Conservation (phyloP, 1,140 invertebrate species). For the Archegozetes longisetosus region DNA sequence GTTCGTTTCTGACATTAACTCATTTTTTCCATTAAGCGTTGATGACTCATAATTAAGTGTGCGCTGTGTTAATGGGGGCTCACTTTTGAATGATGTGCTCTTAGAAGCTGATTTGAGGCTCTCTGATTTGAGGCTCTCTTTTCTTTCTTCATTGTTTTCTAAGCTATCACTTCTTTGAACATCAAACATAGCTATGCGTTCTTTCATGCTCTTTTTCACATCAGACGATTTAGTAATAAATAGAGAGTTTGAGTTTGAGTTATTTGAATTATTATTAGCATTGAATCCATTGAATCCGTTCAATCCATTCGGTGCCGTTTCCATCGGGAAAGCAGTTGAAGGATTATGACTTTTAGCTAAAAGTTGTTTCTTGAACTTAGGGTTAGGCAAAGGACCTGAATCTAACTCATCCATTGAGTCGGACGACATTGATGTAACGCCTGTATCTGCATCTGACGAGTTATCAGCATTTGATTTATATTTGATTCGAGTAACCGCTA, state of each 20-base stretch:
- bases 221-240: neutral
- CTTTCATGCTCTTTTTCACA: neutral
- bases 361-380: neutral
- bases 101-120: neutral
- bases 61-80: neutral
- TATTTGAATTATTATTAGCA: too few relatives aligned
- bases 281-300: neutral
- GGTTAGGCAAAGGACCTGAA: neutral
- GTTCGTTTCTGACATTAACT: neutral
- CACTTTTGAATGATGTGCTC: neutral
- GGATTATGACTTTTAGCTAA: neutral
- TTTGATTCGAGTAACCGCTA: neutral
- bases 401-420: slow-evolving; percentile 3
- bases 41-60: neutral
- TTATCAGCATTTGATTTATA: neutral
- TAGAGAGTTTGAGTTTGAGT: too few relatives aligned
- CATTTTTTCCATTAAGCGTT: neutral
- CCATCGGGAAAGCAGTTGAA: neutral
- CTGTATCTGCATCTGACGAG: neutral
- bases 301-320: neutral
- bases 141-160: neutral
- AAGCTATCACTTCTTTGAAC: too few relatives aligned
- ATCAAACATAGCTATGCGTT: neutral
- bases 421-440: slow-evolving; percentile 1
- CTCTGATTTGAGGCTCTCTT: neutral